Base-by-base conservation (phyloP, 2,888 invertebrate species). In the Caenorhabditis sp. region DNA sequence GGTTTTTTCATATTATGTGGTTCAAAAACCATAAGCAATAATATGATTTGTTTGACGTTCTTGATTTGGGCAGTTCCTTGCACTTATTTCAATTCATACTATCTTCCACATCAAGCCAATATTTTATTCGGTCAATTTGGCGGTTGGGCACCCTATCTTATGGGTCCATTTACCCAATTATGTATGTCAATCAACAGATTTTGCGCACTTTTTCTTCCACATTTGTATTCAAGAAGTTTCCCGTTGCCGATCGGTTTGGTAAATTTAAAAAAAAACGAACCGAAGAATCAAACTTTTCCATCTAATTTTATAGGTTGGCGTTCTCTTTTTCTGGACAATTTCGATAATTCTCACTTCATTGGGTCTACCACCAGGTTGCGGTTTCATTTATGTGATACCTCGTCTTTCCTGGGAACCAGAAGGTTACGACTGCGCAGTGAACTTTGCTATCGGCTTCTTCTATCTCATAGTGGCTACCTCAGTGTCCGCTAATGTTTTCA, bases 21-120 rank as follows among this genome's bases (percentile, higher is more conserved):
- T 38, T 63, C 63, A 12, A 63, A 63, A 38, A 57, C 63, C 36
- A 26, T 63, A 43, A 63, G 63, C 63, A 63, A 63, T 23, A 57
- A 8, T n/a, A 25, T 63, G n/a, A 57, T 54, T 23, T 63, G 63
- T 23, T 12, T 31, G 8, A 54, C 56, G 20, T 63, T 63, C 26
- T 43, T 63, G 1, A 20, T 57, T 36, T 63, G 63, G 63, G 56
- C 63, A 17, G 57, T 43, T n/a, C 63, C 63, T 1, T 63, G 63
- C 53, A 63, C 63, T n/a, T 38, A 36, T 10, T 12, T 63, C 17
- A 59, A 59, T 38, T 23, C 25, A 8, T 59, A 60, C 20, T 60
- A 23, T 26, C 60, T 60, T 4, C 49, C 60, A n/a, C 60, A 50
- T 20, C 60, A 60, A 50, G 50, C 25, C 50, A 60, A 60, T n/a